phyloP scores from a whole-genome alignment of 2,888 invertebrate genomes.

The Polydrusus tereticollis region DNA sequence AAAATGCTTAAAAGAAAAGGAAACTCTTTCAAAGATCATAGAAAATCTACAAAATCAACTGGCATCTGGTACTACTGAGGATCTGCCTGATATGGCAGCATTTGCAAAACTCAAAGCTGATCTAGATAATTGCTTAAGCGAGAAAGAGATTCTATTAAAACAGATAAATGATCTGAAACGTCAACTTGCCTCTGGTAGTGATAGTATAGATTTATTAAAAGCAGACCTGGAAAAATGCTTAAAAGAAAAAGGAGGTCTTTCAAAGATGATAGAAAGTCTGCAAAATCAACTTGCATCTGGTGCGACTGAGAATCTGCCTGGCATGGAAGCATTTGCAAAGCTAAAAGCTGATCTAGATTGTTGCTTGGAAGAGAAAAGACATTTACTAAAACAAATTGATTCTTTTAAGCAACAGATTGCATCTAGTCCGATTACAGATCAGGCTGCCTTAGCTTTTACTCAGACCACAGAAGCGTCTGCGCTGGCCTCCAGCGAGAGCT shows the following conservation, averaged over 20 bases:
- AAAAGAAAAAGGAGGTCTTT: neutral
- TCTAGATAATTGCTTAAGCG: constrained; percentile 35
- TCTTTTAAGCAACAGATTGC: constrained; percentile 4
- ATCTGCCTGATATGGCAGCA: constrained; percentile 1
- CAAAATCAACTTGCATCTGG: neutral
- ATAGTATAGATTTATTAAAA: too few species aligned
- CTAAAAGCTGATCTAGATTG: constrained; percentile 36
- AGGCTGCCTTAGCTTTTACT: too few species aligned
- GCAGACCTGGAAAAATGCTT: neutral
- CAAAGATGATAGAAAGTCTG: constrained; percentile 4
- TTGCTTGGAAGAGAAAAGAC: constrained; percentile 28
- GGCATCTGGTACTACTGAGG: neutral
- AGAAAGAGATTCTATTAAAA: constrained; percentile 27
- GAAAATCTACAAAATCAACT: constrained; percentile 31
- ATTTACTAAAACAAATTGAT: constrained; percentile 13
- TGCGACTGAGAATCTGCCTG: constrained; percentile 12
- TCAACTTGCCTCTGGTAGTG: neutral
- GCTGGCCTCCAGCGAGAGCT: too few species aligned
- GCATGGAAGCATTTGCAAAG: constrained; percentile 5
- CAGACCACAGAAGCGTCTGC: too few species aligned
- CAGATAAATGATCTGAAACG: constrained; percentile 19
- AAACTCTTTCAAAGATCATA: neutral
- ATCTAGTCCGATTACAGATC: neutral
- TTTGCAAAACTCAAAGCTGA: constrained; percentile 37
- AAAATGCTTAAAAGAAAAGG: constrained; percentile 31